Conservation (phyloP, 2,888 invertebrate species). For the Melieria crassipennis region DNA sequence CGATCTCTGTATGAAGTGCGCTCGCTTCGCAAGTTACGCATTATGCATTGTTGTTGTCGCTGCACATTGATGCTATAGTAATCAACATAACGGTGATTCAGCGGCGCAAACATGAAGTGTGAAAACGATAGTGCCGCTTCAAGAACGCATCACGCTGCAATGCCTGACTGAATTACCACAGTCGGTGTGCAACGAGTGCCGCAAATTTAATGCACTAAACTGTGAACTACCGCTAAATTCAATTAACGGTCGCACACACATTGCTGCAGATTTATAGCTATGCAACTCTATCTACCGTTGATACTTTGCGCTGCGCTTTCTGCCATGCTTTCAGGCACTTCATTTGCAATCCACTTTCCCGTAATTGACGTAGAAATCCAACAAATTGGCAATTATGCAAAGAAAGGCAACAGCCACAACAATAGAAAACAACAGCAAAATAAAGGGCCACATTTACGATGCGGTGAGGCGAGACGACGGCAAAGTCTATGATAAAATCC, state of each 20-base stretch:
- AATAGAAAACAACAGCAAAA: neutral
- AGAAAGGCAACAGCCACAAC: constrained; percentile 1
- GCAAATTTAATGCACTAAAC: too few species aligned
- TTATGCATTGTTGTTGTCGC: too few species aligned
- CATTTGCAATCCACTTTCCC: neutral
- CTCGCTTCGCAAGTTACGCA: too few species aligned
- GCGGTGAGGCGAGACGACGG: neutral
- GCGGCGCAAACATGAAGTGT: neutral
- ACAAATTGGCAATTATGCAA: constrained; percentile 25
- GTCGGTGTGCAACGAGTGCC: too few species aligned
- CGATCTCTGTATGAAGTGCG: too few species aligned
- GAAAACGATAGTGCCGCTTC: too few species aligned
- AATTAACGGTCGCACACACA: neutral
- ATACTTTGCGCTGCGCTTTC: too few species aligned
- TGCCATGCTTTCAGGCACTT: neutral
- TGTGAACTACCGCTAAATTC: neutral
- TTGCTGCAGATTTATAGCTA: neutral
- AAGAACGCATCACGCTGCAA: too few species aligned
- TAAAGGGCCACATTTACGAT: too few species aligned
- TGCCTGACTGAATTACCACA: too few species aligned
- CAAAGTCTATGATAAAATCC: neutral
- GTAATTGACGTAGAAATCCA: neutral
- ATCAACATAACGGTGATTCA: too few species aligned
- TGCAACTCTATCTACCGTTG: neutral
- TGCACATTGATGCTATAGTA: too few species aligned